A percentile compares a stretch with the other conserved stretches of the same genome.
Conservation (phyloP, 2,797 vertebrate genomes). For the Catostomus latipinnis region DNA sequence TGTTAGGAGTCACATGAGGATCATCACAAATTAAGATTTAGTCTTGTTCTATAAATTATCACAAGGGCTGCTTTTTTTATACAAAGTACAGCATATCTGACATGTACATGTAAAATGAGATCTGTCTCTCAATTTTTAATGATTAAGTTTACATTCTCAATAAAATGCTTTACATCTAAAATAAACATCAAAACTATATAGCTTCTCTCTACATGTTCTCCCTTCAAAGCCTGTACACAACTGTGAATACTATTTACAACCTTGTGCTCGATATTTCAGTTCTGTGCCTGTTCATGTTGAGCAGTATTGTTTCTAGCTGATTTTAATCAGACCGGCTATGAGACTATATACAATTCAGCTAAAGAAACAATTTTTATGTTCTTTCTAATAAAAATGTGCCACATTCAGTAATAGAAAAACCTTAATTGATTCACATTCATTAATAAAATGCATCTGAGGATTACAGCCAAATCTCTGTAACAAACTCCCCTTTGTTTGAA, state of each 20-base stretch:
- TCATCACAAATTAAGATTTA: constrained; percentile 39
- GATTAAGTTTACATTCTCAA: background rate
- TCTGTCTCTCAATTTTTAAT: constrained; percentile 2
- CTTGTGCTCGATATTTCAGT: constrained; percentile 36
- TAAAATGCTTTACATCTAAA: constrained; percentile 3
- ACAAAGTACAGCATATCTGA: background rate
- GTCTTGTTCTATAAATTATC: constrained; percentile 8
- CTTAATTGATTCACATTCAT: constrained; percentile 37
- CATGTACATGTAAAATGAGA: background rate
- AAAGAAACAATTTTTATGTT: constrained; percentile 22
- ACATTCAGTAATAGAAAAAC: constrained; percentile 34
- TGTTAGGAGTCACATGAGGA: constrained; percentile 25
- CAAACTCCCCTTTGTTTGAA: constrained; percentile 26
- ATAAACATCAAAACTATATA: constrained; percentile 17
- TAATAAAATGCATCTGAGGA: constrained; percentile 29
- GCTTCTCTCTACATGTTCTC: constrained; percentile 8
- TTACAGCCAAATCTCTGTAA: constrained; percentile 37
- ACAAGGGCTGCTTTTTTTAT: background rate
- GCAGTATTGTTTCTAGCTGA: constrained; percentile 7
- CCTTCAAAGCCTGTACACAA: background rate
- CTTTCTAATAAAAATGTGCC: constrained; percentile 24
- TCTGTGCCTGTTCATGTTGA: background rate
- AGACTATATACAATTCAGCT: constrained; percentile 17
- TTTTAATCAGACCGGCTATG: background rate
- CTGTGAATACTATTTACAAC: constrained; percentile 49